These are phyloP conservation scores for Desoria tigrina DNA, from an alignment of 2,888 invertebrate species.

Conservation along the genomic window DNA sequence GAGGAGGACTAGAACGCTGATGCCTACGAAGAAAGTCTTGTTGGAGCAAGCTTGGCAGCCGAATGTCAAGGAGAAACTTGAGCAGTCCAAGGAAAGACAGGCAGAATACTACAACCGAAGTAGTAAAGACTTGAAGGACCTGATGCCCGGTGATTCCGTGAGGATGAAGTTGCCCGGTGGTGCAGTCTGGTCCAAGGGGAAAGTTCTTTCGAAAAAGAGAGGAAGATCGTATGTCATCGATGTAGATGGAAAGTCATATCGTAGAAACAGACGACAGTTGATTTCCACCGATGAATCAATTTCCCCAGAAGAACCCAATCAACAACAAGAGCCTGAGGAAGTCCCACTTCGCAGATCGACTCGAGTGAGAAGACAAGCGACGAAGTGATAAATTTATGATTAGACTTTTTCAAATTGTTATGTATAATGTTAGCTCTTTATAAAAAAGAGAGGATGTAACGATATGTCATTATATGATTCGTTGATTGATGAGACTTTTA, in stretches of 20 bases:
- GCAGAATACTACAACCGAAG: too few species aligned
- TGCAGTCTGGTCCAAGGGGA: not conserved
- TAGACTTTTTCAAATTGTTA: too few species aligned
- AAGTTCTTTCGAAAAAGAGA: not conserved
- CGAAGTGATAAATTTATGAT: too few species aligned
- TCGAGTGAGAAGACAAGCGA: too few species aligned
- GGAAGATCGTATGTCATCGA: slow-evolving; percentile 2
- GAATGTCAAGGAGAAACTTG: slow-evolving; percentile 4
- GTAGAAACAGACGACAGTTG: slow-evolving; percentile 5
- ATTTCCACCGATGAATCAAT: not conserved
- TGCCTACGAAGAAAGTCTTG: not conserved
- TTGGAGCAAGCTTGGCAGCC: not conserved
- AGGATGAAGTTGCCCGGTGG: slow-evolving; percentile 12
- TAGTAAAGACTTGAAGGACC: not conserved
- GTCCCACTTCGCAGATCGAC: too few species aligned
- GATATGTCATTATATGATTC: too few species aligned
- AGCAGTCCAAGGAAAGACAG: too few species aligned
- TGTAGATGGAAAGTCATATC: not conserved
- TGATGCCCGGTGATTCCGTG: not conserved
- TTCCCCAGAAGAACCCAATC: not conserved
- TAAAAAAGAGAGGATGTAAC: too few species aligned
- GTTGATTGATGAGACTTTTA: too few species aligned
- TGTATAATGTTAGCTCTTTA: too few species aligned
- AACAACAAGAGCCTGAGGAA: too few species aligned
- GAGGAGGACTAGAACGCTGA: not conserved